Evolutionary conservation across 2,113 vertebrate species (phyloP).

Genomic region (Festucalex cinctus): DNA sequence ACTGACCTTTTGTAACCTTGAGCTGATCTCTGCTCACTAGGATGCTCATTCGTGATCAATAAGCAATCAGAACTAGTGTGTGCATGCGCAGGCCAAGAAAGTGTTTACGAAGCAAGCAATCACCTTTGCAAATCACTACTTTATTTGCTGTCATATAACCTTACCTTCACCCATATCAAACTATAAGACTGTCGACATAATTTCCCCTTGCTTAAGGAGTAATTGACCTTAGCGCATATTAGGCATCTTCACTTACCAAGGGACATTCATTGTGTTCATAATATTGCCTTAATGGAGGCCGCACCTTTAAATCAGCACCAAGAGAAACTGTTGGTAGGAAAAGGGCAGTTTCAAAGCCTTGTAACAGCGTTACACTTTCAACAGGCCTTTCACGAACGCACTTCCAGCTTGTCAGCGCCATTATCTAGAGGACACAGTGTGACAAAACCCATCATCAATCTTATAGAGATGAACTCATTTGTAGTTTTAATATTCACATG

Average conservation of each 20-base stretch:
- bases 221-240: slow-evolving; percentile 50
- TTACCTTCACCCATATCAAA: slow-evolving; percentile 49
- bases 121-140: slow-evolving; percentile 67
- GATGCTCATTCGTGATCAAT: slow-evolving; percentile 69
- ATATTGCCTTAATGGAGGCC: slow-evolving; percentile 25
- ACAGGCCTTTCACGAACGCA: slow-evolving; percentile 32
- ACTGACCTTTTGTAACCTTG: slow-evolving; percentile 55
- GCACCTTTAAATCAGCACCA: slow-evolving; percentile 24
- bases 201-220: slow-evolving; percentile 38
- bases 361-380: slow-evolving; percentile 16
- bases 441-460: slow-evolving; percentile 49
- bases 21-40: slow-evolving; percentile 42
- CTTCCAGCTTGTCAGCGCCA: slow-evolving; percentile 34
- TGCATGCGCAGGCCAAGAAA: slow-evolving; percentile 47
- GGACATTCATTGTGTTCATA: slow-evolving; percentile 35
- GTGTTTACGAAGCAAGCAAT: slow-evolving; percentile 70
- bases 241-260: slow-evolving; percentile 28
- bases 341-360: slow-evolving; percentile 6
- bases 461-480: slow-evolving; percentile 38
- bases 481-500: slow-evolving; percentile 57
- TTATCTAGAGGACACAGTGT: slow-evolving; percentile 30
- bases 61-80: slow-evolving; percentile 69
- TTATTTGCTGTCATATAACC: slow-evolving; percentile 65
- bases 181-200: slow-evolving; percentile 21
- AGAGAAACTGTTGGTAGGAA: slow-evolving; percentile 20